These are phyloP conservation scores for Acronicta aceris DNA, from an alignment of 2,888 invertebrate genomes.

Conservation along the genomic window DNA sequence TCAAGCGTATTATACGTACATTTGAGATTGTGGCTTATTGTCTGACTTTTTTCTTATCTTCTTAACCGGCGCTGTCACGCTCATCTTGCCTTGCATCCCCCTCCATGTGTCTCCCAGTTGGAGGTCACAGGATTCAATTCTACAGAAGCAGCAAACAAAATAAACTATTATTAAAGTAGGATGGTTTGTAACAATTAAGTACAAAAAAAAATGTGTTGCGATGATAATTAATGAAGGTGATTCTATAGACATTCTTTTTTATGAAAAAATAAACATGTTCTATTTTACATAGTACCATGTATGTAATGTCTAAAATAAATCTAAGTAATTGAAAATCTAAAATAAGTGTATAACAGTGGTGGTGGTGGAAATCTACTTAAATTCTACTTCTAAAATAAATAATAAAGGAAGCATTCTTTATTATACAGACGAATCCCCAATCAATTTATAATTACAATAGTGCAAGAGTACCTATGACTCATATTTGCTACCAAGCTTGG, in stretches of 20 bases:
- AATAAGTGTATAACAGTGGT: conserved; percentile 53
- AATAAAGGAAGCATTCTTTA: conserved; percentile 66
- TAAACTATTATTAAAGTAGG: conserved; percentile 77
- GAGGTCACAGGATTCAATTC: conserved; percentile 97
- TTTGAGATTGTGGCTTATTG: conserved; percentile 92
- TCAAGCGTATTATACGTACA: conserved; percentile 87
- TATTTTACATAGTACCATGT: conserved; percentile 38
- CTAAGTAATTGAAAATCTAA: conserved; percentile 24
- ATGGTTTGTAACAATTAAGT: conserved; percentile 61
- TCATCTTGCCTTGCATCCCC: conserved; percentile 96
- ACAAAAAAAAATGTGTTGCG: conserved; percentile 55
- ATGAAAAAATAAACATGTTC: conserved; percentile 31
- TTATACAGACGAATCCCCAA: conserved; percentile 58
- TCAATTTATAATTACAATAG: conserved; percentile 59
- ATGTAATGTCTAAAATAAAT: conserved; percentile 19
- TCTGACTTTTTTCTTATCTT: conserved; percentile 93
- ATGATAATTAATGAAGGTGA: conserved; percentile 54
- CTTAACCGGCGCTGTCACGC: conserved; percentile 91
- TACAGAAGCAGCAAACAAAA: conserved; percentile 90
- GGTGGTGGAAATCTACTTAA: conserved; percentile 54
- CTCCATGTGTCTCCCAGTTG: conserved; percentile 92
- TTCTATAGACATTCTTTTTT: conserved; percentile 42
- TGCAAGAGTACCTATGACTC: conserved; percentile 67
- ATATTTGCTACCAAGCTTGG: conserved; percentile 63
- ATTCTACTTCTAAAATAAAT: conserved; percentile 51